Evolutionary conservation across 2,797 vertebrate species (phyloP).

Genomic region (Mareca strepera): DNA sequence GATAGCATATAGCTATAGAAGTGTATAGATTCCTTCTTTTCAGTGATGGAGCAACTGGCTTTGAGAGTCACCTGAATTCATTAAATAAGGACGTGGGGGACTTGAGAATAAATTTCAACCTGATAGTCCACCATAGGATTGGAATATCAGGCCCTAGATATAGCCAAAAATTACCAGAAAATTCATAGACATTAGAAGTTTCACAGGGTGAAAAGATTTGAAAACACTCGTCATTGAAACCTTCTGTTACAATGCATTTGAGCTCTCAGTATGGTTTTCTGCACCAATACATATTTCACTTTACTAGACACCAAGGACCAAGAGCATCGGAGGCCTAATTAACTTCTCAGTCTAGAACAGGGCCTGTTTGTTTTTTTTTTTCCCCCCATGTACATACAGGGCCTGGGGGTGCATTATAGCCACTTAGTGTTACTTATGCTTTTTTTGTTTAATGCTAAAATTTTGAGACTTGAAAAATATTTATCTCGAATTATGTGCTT

Average conservation of each 20-base stretch:
- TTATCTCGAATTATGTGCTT: neutral
- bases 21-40: neutral
- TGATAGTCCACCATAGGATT: neutral
- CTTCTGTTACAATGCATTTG: neutral
- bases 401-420: neutral
- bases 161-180: neutral
- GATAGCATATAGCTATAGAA: neutral
- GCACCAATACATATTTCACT: fast-evolving
- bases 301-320: neutral
- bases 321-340: neutral
- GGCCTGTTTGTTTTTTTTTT: neutral
- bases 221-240: neutral
- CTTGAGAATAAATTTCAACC: neutral
- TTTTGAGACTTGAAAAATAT: neutral
- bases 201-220: fast-evolving
- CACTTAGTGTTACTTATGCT: neutral
- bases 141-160: neutral
- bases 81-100: neutral
- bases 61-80: neutral
- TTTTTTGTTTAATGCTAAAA: neutral
- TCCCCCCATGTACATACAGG: no score
- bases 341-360: neutral
- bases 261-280: neutral
- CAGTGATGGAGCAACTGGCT: neutral
- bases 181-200: neutral